phyloP scores from a whole-genome alignment of 2,113 vertebrate genomes.

The Hippocampus zosterae region DNA sequence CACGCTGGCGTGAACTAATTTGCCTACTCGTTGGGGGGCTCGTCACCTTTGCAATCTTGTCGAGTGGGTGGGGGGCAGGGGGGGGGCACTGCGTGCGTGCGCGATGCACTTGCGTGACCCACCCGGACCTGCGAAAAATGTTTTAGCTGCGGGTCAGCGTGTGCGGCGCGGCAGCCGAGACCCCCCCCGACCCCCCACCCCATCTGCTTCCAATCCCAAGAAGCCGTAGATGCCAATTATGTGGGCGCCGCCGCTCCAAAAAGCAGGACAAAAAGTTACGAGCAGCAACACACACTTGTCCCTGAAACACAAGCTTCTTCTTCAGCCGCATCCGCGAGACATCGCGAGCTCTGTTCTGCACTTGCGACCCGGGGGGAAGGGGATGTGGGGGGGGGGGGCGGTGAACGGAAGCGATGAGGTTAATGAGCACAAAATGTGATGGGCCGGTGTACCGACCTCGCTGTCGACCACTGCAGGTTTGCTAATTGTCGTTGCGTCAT shows the following conservation, averaged over 20 bases:
- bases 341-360: too few species aligned
- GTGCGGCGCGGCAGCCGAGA: constrained; percentile 34
- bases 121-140: constrained; percentile 63
- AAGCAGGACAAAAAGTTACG: constrained; percentile 62
- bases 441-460: too few species aligned
- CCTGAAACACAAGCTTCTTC: constrained; percentile 15
- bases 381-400: too few species aligned
- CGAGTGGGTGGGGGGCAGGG: background rate
- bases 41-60: background rate
- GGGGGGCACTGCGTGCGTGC: background rate
- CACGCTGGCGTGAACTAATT: background rate
- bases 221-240: constrained; percentile 61
- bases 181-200: constrained; percentile 32
- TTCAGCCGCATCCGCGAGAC: too few species aligned
- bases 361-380: too few species aligned
- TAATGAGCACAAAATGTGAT: too few species aligned
- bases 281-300: constrained; percentile 70
- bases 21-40: background rate
- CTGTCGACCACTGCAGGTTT: too few species aligned
- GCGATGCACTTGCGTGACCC: constrained; percentile 71
- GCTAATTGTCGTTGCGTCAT: too few species aligned
- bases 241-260: constrained; percentile 57
- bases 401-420: too few species aligned
- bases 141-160: constrained; percentile 55
- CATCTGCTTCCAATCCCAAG: constrained; percentile 76